Conservation (phyloP, 2,797 vertebrate genomes). For the Trachops cirrhosus region DNA sequence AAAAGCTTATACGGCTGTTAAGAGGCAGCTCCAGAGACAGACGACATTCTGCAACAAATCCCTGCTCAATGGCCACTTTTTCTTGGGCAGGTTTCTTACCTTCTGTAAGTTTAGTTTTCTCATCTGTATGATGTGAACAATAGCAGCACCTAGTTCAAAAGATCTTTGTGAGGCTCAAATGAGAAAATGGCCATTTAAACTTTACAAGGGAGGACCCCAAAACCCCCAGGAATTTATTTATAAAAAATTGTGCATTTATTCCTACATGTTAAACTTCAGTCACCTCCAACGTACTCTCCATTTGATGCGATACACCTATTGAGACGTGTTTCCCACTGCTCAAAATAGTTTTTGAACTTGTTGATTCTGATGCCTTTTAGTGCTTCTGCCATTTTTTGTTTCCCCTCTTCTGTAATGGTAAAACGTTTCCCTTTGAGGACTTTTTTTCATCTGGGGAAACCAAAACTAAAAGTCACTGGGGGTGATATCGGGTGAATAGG, state of each 20-base stretch:
- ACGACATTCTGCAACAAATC: not conserved
- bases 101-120: constrained; percentile 24
- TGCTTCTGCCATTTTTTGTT: not conserved
- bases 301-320: not conserved
- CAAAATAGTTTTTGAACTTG: not conserved
- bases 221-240: not conserved
- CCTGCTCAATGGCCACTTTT: not conserved
- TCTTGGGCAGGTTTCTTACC: not conserved
- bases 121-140: not conserved
- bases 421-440: not conserved
- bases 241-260: not conserved
- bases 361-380: not conserved
- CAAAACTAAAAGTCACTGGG: not conserved
- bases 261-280: not conserved
- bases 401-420: not conserved
- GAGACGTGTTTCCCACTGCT: not conserved
- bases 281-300: not conserved
- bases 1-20: not conserved
- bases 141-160: not conserved
- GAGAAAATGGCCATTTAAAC: not conserved
- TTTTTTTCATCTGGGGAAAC: not conserved
- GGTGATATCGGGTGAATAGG: not conserved
- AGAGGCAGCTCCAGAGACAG: not conserved
- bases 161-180: not conserved
- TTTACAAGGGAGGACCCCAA: not conserved